These are phyloP conservation scores for Mirza zaza DNA, from an alignment of 2,113 vertebrate species.

Conservation along the genomic window DNA sequence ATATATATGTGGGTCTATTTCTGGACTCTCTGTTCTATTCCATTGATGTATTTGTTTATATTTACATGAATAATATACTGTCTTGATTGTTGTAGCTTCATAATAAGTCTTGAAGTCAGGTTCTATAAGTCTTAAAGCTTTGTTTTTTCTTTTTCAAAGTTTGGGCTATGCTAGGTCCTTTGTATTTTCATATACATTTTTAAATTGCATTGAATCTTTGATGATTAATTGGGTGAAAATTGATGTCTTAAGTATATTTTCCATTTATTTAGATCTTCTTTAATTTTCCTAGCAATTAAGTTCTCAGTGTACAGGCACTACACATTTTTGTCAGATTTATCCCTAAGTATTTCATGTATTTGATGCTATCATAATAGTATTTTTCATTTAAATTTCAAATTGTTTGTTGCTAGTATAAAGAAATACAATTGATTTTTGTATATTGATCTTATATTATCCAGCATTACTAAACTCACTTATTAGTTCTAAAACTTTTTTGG, in stretches of 20 bases:
- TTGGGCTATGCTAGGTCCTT: neutral
- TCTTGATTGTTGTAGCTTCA: neutral
- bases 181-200: neutral
- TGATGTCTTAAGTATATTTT: neutral
- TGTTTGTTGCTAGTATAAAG: neutral
- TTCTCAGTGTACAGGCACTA: neutral
- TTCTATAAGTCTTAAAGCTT: neutral
- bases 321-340: conserved; percentile 1
- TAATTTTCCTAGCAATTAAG: neutral
- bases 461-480: neutral
- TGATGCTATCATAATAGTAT: neutral
- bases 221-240: neutral
- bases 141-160: neutral
- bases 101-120: neutral
- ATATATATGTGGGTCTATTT: neutral
- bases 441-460: neutral
- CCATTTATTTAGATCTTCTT: neutral
- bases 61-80: neutral
- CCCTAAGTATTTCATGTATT: neutral
- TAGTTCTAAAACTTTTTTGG: neutral
- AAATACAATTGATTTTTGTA: neutral
- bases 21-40: neutral
- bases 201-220: neutral
- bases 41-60: neutral
- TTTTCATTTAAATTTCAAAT: conserved; percentile 7